phyloP scores from a whole-genome alignment of 1,140 invertebrate genomes.

The Lucilia cuprina region DNA sequence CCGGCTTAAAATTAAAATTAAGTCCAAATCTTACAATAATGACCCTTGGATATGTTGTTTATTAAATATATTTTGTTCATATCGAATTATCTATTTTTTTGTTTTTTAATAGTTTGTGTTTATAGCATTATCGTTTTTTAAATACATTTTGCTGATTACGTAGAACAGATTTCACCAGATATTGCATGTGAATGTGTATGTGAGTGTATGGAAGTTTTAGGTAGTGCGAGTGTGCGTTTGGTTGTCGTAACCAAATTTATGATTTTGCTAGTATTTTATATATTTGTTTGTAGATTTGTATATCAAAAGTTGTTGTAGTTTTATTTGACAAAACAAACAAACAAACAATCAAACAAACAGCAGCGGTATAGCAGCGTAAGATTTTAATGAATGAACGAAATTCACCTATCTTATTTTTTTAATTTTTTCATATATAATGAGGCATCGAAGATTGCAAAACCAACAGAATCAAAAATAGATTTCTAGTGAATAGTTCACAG shows the following conservation, averaged over 20 bases:
- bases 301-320: neutral
- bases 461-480: constrained; percentile 5
- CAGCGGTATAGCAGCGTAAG: neutral
- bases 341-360: too few species aligned
- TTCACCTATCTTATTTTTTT: constrained; percentile 2
- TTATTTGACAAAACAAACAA: constrained; percentile 3
- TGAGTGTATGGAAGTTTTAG: neutral
- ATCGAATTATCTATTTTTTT: too few species aligned
- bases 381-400: neutral
- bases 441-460: neutral
- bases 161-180: constrained; percentile 22
- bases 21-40: too few species aligned
- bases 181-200: neutral
- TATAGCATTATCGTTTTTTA: neutral
- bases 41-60: too few species aligned
- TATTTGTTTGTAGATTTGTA: neutral
- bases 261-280: neutral
- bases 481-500: neutral
- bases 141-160: neutral
- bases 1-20: too few species aligned
- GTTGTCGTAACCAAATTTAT: too few species aligned
- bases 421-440: neutral
- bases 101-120: too few species aligned
- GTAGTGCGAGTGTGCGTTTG: too few species aligned
- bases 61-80: too few species aligned